A percentile compares a stretch with the other conserved stretches of the same genome.
Conservation (phyloP, 2,113 vertebrate genomes). For the Eurystomus gularis region DNA sequence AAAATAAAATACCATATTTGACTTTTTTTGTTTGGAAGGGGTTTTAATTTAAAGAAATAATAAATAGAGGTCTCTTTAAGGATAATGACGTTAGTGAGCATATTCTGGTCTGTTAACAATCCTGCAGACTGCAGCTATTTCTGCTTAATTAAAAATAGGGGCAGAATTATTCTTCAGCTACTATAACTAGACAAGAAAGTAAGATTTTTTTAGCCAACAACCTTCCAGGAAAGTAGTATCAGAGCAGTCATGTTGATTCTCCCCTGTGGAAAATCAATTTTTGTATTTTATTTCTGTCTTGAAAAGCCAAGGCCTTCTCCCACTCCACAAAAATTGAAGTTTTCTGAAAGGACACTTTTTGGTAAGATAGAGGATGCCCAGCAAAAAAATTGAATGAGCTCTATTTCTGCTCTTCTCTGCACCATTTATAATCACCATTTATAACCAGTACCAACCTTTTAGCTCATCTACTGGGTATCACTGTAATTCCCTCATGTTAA, state of each 20-base stretch:
- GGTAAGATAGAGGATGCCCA: background rate
- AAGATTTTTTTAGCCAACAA: background rate
- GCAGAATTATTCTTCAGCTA: background rate
- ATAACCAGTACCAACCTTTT: no score
- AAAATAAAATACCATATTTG: background rate
- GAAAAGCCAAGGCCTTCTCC: background rate
- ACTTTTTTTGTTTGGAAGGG: background rate
- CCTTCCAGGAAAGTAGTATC: background rate
- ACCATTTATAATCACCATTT: background rate
- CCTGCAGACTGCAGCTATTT: background rate
- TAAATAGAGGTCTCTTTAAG: background rate
- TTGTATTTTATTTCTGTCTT: background rate
- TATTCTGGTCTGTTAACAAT: background rate
- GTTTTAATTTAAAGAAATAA: background rate
- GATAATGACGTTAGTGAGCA: background rate
- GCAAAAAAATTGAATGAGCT: fast-evolving
- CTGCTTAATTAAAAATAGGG: background rate
- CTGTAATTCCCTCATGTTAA: background rate
- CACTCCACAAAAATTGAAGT: background rate
- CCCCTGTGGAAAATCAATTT: background rate
- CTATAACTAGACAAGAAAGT: background rate
- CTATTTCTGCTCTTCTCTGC: background rate
- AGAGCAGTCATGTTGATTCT: background rate
- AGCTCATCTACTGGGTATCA: background rate
- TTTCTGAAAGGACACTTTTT: background rate